Percentiles rank a stretch among this genome's conserved stretches.
Conservation (phyloP, 1,140 invertebrate species). For the Drosophila ogumai region DNA sequence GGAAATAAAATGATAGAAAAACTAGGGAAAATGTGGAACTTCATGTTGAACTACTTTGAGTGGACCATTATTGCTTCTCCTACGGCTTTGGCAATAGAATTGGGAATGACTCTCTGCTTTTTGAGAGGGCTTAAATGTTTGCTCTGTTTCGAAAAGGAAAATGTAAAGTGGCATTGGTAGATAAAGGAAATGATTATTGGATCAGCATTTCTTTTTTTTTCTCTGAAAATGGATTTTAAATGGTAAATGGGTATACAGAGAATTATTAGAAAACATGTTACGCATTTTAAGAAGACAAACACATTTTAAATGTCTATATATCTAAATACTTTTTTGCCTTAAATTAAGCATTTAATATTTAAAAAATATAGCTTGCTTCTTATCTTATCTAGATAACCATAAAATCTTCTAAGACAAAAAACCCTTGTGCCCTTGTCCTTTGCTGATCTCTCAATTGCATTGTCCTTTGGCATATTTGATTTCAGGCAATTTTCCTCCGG, state of each 20-base stretch:
- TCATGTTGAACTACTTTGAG: slow-evolving; percentile 54
- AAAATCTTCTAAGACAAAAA: neutral
- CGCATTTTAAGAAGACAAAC: too few species aligned
- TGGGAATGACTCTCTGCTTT: slow-evolving; percentile 14
- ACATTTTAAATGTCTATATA: too few species aligned
- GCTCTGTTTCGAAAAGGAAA: slow-evolving; percentile 1
- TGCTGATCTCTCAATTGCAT: slow-evolving; percentile 21
- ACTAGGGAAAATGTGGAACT: slow-evolving; percentile 46
- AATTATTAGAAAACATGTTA: too few species aligned
- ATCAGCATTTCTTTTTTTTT: neutral
- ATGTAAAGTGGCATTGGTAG: slow-evolving; percentile 16
- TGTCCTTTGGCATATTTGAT: slow-evolving; percentile 43
- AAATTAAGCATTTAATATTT: too few species aligned
- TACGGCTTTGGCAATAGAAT: slow-evolving; percentile 17
- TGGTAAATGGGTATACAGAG: too few species aligned
- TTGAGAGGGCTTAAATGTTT: slow-evolving; percentile 24
- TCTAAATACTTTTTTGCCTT: neutral
- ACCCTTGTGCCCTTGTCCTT: neutral
- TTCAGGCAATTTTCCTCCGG: slow-evolving; percentile 15
- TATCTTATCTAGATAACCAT: neutral
- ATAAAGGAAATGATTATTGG: slow-evolving; percentile 4
- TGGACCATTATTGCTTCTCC: slow-evolving; percentile 19
- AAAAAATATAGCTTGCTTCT: neutral
- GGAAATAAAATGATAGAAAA: slow-evolving; percentile 11
- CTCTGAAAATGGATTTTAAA: neutral